Conservation (phyloP, 2,113 vertebrate genomes). For the Platanista minor region DNA sequence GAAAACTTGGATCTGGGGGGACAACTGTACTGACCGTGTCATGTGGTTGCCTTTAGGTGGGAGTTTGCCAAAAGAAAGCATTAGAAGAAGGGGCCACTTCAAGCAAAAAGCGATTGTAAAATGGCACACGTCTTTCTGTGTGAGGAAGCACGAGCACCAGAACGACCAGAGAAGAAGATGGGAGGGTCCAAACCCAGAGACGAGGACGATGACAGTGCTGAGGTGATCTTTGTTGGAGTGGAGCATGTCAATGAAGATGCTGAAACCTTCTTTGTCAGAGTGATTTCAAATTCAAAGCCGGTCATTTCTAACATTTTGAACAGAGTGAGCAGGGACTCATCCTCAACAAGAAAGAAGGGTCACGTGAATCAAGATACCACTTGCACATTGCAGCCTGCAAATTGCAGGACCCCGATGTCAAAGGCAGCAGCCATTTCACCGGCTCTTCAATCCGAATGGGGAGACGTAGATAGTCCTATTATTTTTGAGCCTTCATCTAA, state of each 20-base stretch:
- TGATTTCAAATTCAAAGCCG: slow-evolving; percentile 20
- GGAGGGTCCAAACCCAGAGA: neutral
- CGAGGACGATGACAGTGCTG: neutral
- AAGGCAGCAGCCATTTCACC: accelerated
- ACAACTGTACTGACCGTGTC: neutral
- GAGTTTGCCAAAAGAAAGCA: neutral
- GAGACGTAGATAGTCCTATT: neutral
- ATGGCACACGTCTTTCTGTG: neutral
- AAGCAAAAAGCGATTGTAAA: neutral
- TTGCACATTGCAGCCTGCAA: neutral
- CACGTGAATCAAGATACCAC: neutral
- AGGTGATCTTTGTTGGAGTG: neutral
- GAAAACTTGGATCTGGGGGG: neutral
- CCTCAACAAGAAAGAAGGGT: neutral
- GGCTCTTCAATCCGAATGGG: neutral
- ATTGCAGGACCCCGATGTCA: accelerated
- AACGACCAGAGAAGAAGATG: neutral
- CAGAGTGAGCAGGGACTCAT: neutral
- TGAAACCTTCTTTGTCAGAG: slow-evolving; percentile 21
- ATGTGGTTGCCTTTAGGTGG: neutral
- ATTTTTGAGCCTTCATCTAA: neutral
- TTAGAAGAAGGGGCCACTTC: neutral
- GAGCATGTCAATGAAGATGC: neutral
- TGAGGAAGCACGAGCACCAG: neutral
- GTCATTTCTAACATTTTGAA: slow-evolving; percentile 48